Evolutionary conservation across 2,888 invertebrate species (phyloP), one percentile per base, ranked within the genome.

Genomic region (Sphinx pinastri): DNA sequence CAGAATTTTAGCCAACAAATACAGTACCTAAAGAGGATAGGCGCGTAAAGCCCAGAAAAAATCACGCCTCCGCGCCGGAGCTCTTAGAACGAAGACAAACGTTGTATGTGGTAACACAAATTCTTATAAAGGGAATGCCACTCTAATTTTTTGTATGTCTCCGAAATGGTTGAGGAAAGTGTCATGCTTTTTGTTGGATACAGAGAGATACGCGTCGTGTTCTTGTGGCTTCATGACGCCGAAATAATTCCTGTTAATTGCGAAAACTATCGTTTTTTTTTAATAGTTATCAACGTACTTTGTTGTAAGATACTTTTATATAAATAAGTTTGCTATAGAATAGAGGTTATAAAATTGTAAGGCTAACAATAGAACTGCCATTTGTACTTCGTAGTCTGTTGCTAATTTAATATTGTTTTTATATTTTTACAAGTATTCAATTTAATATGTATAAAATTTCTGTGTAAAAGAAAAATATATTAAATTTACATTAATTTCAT

Each of bases 91-190:
- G 49, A 63, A 63, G 19, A 63, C 49, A 63, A 63, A 63, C 63
- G 49, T 63, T 63, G 63, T 63, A 16, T 63, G 47, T 19, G 47
- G 19, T 12, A 63, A 63, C 63, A 60, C 60, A 63, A 63, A 63
- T 63, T 47, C 63, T 63, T 16, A 63, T 63, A 49, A 49, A 63
- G 10, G 12, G 45, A 47, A 47, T 13, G 47, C 16, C 19, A 19
- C 13, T 49, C 19, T 63, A 49, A 63, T 49, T 47, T 63, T 49
- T 59, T 59, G 31, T 59, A 14, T 59, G 38, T 31, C 57, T 13
- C 47, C 19, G 49, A 63, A 63, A 49, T 19, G 63, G 63, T 63
- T 25, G 49, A 63, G 63, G 63, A 63, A 63, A 49, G 19, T 7
- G 63, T 19, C 10, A 49, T 12, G 12, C 38, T 60, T 60, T 60